Evolutionary conservation across 2,888 invertebrate species (phyloP), one percentile per base, ranked within the genome.

Genomic region (Agrenia bidenticulata): DNA sequence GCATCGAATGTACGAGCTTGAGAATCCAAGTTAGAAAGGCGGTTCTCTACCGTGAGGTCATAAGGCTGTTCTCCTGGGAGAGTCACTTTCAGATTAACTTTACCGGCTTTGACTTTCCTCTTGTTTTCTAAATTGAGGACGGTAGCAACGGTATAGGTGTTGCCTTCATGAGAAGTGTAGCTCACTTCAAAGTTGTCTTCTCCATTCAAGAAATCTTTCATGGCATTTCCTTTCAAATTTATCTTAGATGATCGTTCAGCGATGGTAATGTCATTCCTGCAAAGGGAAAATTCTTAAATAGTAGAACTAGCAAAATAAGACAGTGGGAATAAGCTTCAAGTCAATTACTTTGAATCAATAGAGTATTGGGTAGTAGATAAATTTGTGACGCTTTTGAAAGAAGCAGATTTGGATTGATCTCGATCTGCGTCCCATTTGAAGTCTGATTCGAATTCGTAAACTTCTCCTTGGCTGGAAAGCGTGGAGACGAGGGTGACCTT

Each of bases 221-320:
- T 80, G 0, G 80, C 76, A 2, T 79, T 79, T 0, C 83, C 84
- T 67, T 81, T 84, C 26, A 78, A 78, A 66, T 84, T 83, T 0
- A 82, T 66, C 21, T 80, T 78, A 7, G 84, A 73, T 64, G 83
- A 84, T 55, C 85, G 79, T 0, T 81, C 81, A 1, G 82, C 78
- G 2, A 83, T 66, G 49, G 85, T 83, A 0, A 85, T 67, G 1
- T 80, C 76, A 73, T 85, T 87, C 77, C 84, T 84, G 62, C 15
- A 75, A 76, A 56, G 45, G 57, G 21, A 9, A 32, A 32, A 32
- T 32, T 11, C 4, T 32, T 32, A 32, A 37, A 9, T 37, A 37
- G 21, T n/a, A 55, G 4, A 50, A 61, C 24, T 49, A 11, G 15
- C 9, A 26, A 23, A 37, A 42, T 59, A 26, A 13, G 17, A 26